Percentiles rank a stretch among this genome's conserved stretches.
These are phyloP conservation scores for Campoplex capitator DNA, from an alignment of 2,888 invertebrate species.

Conservation along the genomic window DNA sequence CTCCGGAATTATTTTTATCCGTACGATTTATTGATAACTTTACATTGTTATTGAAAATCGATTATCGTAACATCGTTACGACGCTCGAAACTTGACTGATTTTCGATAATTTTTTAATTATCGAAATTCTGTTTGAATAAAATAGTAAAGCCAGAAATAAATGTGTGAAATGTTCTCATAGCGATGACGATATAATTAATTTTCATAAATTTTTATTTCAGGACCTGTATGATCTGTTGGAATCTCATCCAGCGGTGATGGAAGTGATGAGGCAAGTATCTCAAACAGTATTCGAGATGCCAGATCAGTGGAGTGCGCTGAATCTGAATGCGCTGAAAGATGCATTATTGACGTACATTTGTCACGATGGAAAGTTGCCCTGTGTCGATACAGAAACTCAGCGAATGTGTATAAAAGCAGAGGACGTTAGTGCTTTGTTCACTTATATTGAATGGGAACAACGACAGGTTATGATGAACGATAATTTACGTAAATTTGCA, in stretches of 20 bases:
- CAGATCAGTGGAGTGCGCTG: constrained; percentile 86
- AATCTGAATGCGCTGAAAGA: constrained; percentile 92
- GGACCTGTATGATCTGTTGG: constrained; percentile 88
- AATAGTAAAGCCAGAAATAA: no score
- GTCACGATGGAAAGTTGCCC: constrained; percentile 93
- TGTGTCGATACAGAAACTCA: constrained; percentile 86
- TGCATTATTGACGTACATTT: constrained; percentile 93
- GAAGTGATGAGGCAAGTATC: constrained; percentile 89
- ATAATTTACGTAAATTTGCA: constrained; percentile 85
- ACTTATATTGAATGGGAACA: constrained; percentile 93
- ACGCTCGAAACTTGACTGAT: not conserved
- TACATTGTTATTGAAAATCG: no score
- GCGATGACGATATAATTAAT: not conserved
- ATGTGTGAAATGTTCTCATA: no score
- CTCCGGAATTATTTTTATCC: no score
- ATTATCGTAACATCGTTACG: no score
- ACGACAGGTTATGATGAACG: constrained; percentile 87
- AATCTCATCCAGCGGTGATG: constrained; percentile 91
- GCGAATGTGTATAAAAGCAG: constrained; percentile 88
- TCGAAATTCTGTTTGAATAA: not conserved
- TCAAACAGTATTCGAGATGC: constrained; percentile 88
- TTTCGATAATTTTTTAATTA: not conserved
- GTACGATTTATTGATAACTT: no score
- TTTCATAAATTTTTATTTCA: constrained; percentile 80
- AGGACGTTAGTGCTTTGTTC: constrained; percentile 92